Evolutionary conservation across 35 echinoderm and acorn worm genomes (phyloP).

Genomic region (Holothuria glaberrima): DNA sequence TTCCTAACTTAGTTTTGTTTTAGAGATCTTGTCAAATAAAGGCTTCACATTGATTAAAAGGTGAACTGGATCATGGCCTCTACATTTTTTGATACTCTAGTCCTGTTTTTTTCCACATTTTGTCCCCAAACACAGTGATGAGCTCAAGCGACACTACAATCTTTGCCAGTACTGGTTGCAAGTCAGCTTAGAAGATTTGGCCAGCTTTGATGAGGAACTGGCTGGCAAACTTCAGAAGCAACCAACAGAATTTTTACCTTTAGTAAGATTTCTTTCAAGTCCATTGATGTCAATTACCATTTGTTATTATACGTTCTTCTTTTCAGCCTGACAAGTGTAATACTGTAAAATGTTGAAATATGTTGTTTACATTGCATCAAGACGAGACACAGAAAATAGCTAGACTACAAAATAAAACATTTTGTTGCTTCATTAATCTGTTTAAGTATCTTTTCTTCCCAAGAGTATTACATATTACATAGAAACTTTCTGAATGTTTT

Average conservation of each 20-base stretch:
- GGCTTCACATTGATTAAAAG: too few relatives aligned
- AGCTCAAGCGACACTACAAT: conserved; percentile 95
- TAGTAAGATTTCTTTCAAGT: conserved; percentile 63
- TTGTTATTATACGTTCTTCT: background rate
- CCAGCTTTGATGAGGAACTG: conserved; percentile 97
- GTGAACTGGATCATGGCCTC: too few relatives aligned
- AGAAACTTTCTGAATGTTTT: too few relatives aligned
- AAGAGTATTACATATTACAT: too few relatives aligned
- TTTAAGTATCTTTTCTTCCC: too few relatives aligned
- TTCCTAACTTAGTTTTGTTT: too few relatives aligned
- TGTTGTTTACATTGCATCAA: too few relatives aligned
- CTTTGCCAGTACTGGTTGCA: conserved; percentile 83
- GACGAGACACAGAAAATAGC: too few relatives aligned
- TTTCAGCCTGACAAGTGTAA: background rate
- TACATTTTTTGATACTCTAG: background rate
- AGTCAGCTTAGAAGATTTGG: conserved; percentile 86
- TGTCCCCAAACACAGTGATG: conserved; percentile 63
- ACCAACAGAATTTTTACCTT: conserved; percentile 79
- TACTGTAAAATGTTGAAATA: conserved; percentile 1
- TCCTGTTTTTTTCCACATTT: conserved; percentile 1
- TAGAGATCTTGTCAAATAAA: too few relatives aligned
- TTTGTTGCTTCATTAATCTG: too few relatives aligned
- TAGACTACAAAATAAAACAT: too few relatives aligned
- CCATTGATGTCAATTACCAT: background rate
- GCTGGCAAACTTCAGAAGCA: conserved; percentile 94